A percentile compares a stretch with the other conserved stretches of the same genome.
Evolutionary conservation across 1,140 invertebrate genomes (phyloP).

Genomic region (Neodiprion lecontei): DNA sequence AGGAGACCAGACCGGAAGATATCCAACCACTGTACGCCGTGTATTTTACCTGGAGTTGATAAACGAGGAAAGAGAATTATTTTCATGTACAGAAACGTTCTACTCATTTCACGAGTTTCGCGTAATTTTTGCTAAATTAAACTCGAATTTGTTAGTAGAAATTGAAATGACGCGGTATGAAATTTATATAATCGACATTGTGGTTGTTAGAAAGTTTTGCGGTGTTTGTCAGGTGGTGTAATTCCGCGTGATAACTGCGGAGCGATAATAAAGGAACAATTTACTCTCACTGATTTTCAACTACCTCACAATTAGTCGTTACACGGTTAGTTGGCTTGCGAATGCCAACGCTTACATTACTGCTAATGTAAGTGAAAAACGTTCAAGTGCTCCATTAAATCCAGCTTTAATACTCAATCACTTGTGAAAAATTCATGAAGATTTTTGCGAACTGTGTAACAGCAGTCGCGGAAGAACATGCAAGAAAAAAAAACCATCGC

Average conservation of each 20-base stretch:
- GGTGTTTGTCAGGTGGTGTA: too few species aligned
- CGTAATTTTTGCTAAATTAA: too few species aligned
- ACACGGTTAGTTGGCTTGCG: not conserved
- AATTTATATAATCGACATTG: not conserved
- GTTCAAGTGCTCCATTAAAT: conserved; percentile 7
- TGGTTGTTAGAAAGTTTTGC: not conserved
- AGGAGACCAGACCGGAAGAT: conserved; percentile 79
- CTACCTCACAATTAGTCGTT: not conserved
- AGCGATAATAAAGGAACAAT: not conserved
- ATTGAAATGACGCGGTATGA: too few species aligned
- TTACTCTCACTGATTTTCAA: not conserved
- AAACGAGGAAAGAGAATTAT: conserved; percentile 33
- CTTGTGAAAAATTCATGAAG: not conserved
- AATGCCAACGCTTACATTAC: not conserved
- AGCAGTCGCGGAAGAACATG: too few species aligned
- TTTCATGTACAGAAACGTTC: not conserved
- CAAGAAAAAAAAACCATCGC: not conserved
- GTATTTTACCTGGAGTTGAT: conserved; percentile 76
- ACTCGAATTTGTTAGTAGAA: too few species aligned
- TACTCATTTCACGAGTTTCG: not conserved
- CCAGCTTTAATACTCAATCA: not conserved
- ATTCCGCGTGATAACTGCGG: not conserved
- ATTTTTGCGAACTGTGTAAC: not conserved
- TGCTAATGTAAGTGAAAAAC: not conserved
- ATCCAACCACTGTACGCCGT: conserved; percentile 92